Evolutionary conservation across 2,113 vertebrate genomes (phyloP).

Genomic region (Castor canadensis): DNA sequence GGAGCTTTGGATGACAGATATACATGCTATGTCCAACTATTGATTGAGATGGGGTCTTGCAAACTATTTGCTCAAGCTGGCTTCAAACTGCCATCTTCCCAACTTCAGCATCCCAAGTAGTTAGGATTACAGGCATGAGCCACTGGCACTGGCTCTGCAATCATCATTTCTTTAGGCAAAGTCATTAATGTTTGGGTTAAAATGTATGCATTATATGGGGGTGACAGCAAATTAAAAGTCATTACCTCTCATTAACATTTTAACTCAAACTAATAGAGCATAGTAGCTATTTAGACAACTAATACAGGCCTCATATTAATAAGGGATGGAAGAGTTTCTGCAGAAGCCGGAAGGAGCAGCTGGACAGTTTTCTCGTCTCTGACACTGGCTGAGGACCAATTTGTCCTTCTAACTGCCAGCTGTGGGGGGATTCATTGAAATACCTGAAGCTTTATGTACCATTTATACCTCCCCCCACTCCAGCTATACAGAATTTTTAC

Average conservation of each 20-base stretch:
- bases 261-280: not conserved
- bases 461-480: not conserved
- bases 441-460: not conserved
- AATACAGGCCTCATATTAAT: not conserved
- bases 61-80: too few relatives aligned
- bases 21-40: too few relatives aligned
- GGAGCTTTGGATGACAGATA: too few relatives aligned
- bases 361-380: not conserved
- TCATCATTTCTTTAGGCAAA: not conserved
- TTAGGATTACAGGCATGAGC: too few relatives aligned
- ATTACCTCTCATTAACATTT: not conserved
- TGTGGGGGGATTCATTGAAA: not conserved
- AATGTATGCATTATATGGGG: not conserved
- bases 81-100: too few relatives aligned
- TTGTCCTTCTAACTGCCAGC: not conserved
- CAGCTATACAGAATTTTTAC: not conserved
- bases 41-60: too few relatives aligned
- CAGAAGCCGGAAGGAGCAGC: not conserved
- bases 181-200: not conserved
- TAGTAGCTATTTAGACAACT: not conserved
- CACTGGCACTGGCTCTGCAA: too few relatives aligned
- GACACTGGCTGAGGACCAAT: not conserved
- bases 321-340: not conserved
- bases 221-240: conserved; percentile 39
- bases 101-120: too few relatives aligned